Evolutionary conservation across 2,888 invertebrate genomes (phyloP).

Genomic region (Caenorhabditis plicata): DNA sequence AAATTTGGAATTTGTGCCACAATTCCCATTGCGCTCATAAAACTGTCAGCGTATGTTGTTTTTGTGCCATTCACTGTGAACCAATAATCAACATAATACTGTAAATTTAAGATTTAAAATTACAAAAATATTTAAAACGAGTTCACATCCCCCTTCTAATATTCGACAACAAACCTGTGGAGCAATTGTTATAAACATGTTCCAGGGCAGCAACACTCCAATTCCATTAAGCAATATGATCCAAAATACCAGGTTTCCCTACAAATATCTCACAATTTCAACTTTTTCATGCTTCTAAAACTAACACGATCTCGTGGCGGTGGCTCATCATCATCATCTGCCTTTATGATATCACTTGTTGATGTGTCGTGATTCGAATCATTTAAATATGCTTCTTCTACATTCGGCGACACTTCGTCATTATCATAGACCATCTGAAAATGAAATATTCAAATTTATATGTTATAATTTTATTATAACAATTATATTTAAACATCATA

Average conservation of each 20-base stretch:
- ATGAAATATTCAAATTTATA: too few relatives aligned
- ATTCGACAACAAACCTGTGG: slow-evolving; percentile 42
- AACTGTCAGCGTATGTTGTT: slow-evolving; percentile 74
- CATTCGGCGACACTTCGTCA: too few relatives aligned
- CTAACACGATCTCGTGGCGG: too few relatives aligned
- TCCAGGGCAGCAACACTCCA: slow-evolving; percentile 93
- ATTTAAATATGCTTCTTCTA: too few relatives aligned
- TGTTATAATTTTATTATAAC: too few relatives aligned
- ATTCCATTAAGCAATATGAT: slow-evolving; percentile 90
- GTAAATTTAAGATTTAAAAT: slow-evolving; percentile 31
- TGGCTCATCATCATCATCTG: too few relatives aligned
- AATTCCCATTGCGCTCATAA: slow-evolving; percentile 83
- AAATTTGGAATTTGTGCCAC: slow-evolving; percentile 91
- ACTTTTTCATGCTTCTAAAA: too few relatives aligned
- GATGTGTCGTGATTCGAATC: too few relatives aligned
- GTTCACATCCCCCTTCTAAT: neutral
- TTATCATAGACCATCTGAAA: too few relatives aligned
- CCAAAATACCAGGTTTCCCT: slow-evolving; percentile 74
- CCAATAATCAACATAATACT: slow-evolving; percentile 81
- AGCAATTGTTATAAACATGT: slow-evolving; percentile 88
- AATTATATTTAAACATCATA: too few relatives aligned
- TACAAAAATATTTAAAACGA: neutral
- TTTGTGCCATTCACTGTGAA: slow-evolving; percentile 67
- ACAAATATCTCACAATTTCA: too few relatives aligned
- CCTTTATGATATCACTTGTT: too few relatives aligned